A percentile compares a stretch with the other conserved stretches of the same genome.
phyloP scores from a whole-genome alignment of 2,113 vertebrate genomes.

The Platysteira castanea region DNA sequence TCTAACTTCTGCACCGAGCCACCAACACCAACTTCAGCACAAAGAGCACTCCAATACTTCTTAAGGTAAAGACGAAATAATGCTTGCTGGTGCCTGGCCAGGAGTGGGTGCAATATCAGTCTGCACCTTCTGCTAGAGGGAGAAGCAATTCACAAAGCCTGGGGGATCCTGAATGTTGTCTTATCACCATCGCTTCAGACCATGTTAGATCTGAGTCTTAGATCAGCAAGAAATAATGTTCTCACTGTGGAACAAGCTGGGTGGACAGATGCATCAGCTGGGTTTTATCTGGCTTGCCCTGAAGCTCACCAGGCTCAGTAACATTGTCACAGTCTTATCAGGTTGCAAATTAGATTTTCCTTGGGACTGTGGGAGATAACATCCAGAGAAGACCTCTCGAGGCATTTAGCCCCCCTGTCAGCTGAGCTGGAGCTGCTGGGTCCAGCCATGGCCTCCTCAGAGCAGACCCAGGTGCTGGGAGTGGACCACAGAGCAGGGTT shows the following conservation, averaged over 20 bases:
- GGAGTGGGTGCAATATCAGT: not conserved
- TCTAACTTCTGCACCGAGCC: not conserved
- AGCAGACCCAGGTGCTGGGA: not conserved
- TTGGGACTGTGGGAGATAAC: not conserved
- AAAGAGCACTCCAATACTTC: not conserved
- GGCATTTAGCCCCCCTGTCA: not conserved
- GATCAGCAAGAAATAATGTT: not conserved
- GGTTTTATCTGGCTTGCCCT: not conserved
- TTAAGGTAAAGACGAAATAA: not conserved
- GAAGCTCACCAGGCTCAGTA: not conserved
- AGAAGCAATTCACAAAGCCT: not conserved
- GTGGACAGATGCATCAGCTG: not conserved
- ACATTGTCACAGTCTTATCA: not conserved
- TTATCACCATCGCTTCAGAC: not conserved
- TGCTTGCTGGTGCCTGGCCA: not conserved
- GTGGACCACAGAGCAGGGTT: fast-evolving
- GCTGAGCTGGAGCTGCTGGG: not conserved
- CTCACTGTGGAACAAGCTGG: not conserved
- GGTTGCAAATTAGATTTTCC: not conserved
- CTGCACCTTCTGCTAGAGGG: not conserved
- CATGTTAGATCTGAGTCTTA: not conserved
- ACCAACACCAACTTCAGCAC: not conserved
- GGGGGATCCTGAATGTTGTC: not conserved
- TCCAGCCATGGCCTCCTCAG: not conserved
- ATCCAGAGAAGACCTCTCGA: not conserved